A percentile compares a stretch with the other conserved stretches of the same genome.
phyloP scores from a whole-genome alignment of 2,797 vertebrate species.

The Sebastes variabilis region DNA sequence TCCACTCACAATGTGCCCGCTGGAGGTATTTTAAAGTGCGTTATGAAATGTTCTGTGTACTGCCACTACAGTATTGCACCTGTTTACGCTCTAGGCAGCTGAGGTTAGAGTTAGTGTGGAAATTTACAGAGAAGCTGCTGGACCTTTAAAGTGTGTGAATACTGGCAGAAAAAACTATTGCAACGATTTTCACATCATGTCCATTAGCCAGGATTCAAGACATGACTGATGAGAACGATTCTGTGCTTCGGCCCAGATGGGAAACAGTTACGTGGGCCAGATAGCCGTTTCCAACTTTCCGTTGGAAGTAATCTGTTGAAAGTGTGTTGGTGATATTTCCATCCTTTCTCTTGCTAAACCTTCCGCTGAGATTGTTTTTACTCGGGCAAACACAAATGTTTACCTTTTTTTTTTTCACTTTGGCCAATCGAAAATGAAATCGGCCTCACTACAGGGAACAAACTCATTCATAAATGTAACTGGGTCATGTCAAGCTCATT shows the following conservation, averaged over 20 bases:
- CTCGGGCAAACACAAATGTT: slow-evolving; percentile 20
- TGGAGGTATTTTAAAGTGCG: slow-evolving; percentile 20
- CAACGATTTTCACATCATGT: slow-evolving; percentile 7
- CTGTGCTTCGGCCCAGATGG: not conserved
- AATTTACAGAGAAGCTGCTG: slow-evolving; percentile 2
- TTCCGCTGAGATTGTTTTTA: slow-evolving; percentile 19
- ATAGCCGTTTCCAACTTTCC: not conserved
- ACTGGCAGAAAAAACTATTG: slow-evolving; percentile 6
- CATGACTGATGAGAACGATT: not conserved
- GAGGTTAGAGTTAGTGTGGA: slow-evolving; percentile 6
- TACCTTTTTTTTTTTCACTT: slow-evolving; percentile 21
- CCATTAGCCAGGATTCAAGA: not conserved
- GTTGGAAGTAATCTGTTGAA: not conserved
- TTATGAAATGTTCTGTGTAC: slow-evolving; percentile 3
- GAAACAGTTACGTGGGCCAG: not conserved
- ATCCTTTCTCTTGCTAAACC: not conserved
- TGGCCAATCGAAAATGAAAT: slow-evolving; percentile 52
- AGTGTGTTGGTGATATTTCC: not conserved
- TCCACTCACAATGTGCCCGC: slow-evolving; percentile 14
- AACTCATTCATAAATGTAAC: slow-evolving; percentile 80
- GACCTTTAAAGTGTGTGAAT: slow-evolving; percentile 5
- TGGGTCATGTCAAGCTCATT: slow-evolving; percentile 74
- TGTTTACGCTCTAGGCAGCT: slow-evolving; percentile 35
- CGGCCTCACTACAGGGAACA: slow-evolving; percentile 35
- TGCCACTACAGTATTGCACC: not conserved